These are phyloP conservation scores for Papilio gigon DNA, from an alignment of 2,888 invertebrate genomes.

Conservation along the genomic window DNA sequence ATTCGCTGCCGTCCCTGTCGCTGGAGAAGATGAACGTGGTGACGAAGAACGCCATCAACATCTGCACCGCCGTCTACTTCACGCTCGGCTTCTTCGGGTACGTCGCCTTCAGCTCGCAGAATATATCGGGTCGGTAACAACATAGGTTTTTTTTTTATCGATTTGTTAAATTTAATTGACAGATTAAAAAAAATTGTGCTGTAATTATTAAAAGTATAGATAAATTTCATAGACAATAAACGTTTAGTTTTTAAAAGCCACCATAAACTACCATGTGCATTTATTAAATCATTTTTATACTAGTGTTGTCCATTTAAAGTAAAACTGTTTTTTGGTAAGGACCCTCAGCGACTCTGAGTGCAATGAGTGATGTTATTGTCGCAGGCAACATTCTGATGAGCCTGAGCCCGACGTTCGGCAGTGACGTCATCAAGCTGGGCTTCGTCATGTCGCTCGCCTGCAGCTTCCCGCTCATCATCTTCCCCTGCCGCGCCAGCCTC, in stretches of 20 bases:
- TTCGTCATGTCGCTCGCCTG: slow-evolving; percentile 97
- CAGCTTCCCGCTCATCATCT: slow-evolving; percentile 98
- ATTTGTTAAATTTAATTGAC: too few species aligned
- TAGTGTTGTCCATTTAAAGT: too few species aligned
- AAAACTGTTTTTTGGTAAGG: too few species aligned
- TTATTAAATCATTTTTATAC: too few species aligned
- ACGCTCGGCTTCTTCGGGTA: slow-evolving; percentile 97
- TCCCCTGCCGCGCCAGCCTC: slow-evolving; percentile 96
- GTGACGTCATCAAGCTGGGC: slow-evolving; percentile 95
- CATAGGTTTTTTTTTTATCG: slow-evolving; percentile 16
- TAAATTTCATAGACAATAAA: too few species aligned
- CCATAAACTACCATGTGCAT: too few species aligned
- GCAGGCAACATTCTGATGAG: slow-evolving; percentile 95
- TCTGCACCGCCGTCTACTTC: slow-evolving; percentile 95
- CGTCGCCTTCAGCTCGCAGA: slow-evolving; percentile 91
- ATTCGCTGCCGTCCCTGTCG: slow-evolving; percentile 92
- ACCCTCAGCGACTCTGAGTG: too few species aligned
- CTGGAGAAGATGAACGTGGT: slow-evolving; percentile 94
- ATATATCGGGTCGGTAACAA: slow-evolving; percentile 86
- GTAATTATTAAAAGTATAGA: too few species aligned
- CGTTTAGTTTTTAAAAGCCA: too few species aligned
- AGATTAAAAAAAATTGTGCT: too few species aligned
- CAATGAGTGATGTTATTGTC: neutral
- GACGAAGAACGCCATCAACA: slow-evolving; percentile 93
- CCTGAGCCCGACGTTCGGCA: slow-evolving; percentile 90